A percentile compares a stretch with the other conserved stretches of the same genome.
Evolutionary conservation across 2,888 invertebrate genomes (phyloP).

Genomic region (Anodontia alba): DNA sequence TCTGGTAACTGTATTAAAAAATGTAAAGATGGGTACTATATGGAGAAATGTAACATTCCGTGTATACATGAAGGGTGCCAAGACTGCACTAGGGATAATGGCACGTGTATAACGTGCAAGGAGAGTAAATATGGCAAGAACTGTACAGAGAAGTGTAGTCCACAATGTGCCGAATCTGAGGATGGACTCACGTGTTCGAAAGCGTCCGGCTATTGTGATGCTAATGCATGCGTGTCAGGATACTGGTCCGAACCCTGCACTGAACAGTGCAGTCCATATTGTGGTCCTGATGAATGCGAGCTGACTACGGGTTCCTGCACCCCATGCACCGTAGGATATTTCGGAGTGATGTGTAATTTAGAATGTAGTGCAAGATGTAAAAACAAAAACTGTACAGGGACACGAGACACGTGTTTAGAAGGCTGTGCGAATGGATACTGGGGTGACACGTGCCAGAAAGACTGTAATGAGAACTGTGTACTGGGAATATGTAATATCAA

Average conservation of each 20-base stretch:
- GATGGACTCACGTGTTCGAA: constrained; percentile 35
- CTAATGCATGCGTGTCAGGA: constrained; percentile 21
- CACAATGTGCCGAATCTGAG: constrained; percentile 12
- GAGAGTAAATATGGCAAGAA: constrained; percentile 27
- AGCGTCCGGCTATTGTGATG: constrained; percentile 38
- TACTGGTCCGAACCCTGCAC: constrained; percentile 32
- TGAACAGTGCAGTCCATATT: constrained; percentile 36
- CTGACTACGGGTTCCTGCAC: constrained; percentile 36
- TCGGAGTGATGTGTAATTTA: constrained; percentile 25
- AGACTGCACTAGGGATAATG: constrained; percentile 29
- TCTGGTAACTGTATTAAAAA: constrained; percentile 33
- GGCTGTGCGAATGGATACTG: constrained; percentile 40
- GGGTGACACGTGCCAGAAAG: constrained; percentile 31
- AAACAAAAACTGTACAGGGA: constrained; percentile 37
- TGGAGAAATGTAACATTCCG: neutral
- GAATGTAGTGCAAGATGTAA: constrained; percentile 47
- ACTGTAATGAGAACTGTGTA: constrained; percentile 47
- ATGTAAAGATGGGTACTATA: constrained; percentile 48
- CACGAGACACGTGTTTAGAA: constrained; percentile 28
- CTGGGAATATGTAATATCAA: constrained; percentile 28
- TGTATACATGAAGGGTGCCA: constrained; percentile 37
- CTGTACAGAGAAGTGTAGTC: constrained; percentile 30
- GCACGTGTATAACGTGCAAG: constrained; percentile 46
- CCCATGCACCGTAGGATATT: constrained; percentile 43
- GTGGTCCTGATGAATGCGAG: constrained; percentile 25